These are phyloP conservation scores for Melanotaenia trifasciata DNA, from an alignment of 2,797 vertebrate species.

Conservation along the genomic window DNA sequence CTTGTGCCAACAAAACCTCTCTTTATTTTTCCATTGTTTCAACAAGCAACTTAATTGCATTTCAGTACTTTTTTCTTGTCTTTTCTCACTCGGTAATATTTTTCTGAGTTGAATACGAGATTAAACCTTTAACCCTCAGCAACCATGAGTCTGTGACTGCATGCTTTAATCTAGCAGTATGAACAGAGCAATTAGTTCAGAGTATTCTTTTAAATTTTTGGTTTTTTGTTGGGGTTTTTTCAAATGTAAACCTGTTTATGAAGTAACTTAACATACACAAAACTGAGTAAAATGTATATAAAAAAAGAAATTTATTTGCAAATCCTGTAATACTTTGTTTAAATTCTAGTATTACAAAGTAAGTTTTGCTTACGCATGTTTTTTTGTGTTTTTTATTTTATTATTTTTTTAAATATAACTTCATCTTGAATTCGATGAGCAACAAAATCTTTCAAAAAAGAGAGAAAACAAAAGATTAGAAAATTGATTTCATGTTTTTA, in stretches of 20 bases:
- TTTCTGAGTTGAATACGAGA: neutral
- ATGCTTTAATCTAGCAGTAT: constrained; percentile 6
- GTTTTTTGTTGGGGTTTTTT: neutral
- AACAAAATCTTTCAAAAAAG: neutral
- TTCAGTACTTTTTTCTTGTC: constrained; percentile 21
- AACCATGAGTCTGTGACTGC: constrained; percentile 1
- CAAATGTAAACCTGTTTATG: neutral
- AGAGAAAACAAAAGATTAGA: neutral
- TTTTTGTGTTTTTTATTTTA: neutral
- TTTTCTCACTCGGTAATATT: constrained; percentile 25
- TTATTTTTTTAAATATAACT: neutral
- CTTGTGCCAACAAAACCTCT: constrained; percentile 36
- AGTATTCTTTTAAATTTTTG: neutral
- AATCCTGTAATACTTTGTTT: neutral
- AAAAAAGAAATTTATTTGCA: neutral
- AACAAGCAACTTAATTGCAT: constrained; percentile 38
- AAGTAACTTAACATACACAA: neutral
- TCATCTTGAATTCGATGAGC: too few relatives aligned
- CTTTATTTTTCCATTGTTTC: constrained; percentile 50
- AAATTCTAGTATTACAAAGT: neutral
- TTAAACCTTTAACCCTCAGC: constrained; percentile 4
- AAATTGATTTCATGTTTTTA: neutral
- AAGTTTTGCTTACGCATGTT: neutral
- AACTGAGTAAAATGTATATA: neutral
- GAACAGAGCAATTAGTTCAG: neutral